Conservation (phyloP, 1,140 invertebrate genomes). For the Halyomorpha halys region DNA sequence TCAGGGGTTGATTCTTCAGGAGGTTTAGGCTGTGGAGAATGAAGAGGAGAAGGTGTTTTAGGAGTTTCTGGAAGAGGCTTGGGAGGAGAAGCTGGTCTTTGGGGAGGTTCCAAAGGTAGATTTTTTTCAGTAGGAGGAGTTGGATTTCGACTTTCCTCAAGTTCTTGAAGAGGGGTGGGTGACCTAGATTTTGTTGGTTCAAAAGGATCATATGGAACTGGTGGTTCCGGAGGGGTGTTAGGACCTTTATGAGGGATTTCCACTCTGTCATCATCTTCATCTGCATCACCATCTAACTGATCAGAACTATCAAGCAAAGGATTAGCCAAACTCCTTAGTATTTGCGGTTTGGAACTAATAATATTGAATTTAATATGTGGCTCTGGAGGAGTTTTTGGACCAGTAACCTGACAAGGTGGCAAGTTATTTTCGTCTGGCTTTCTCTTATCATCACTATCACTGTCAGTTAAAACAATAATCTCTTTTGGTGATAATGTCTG, state of each 20-base stretch:
- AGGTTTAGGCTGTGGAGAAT: slow-evolving; percentile 14
- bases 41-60: slow-evolving; percentile 19
- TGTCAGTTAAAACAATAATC: slow-evolving; percentile 67
- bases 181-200: slow-evolving; percentile 75
- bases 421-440: slow-evolving; percentile 21
- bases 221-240: slow-evolving; percentile 53
- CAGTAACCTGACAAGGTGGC: slow-evolving; percentile 33
- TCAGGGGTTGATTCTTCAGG: slow-evolving; percentile 16
- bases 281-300: slow-evolving; percentile 37
- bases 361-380: slow-evolving; percentile 59
- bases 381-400: slow-evolving; percentile 64
- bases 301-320: slow-evolving; percentile 40
- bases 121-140: background rate
- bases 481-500: slow-evolving; percentile 65
- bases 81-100: slow-evolving; percentile 9
- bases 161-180: slow-evolving; percentile 34
- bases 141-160: background rate
- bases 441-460: slow-evolving; percentile 47
- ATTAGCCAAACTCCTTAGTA: slow-evolving; percentile 45
- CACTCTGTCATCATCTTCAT: slow-evolving; percentile 36
- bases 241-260: slow-evolving; percentile 42
- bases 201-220: slow-evolving; percentile 70
- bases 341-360: slow-evolving; percentile 44
- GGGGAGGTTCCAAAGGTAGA: slow-evolving; percentile 6
- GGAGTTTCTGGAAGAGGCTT: slow-evolving; percentile 20